Conservation (phyloP, 92 coral and sea anemone species). For the Phenganax stokvisi region DNA sequence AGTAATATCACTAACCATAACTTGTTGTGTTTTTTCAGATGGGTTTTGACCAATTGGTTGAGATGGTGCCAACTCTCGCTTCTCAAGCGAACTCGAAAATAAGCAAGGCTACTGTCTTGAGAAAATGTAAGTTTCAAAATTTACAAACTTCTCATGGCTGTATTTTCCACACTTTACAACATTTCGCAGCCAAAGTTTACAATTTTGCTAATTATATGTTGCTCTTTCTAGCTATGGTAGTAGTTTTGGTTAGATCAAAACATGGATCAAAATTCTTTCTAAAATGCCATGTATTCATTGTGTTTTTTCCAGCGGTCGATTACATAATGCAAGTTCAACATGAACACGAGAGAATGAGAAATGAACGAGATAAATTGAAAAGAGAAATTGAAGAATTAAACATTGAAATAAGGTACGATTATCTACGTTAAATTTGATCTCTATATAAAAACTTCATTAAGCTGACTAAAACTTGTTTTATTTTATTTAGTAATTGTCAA, state of each 20-base stretch:
- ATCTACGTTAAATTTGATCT: not conserved
- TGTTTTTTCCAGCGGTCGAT: slow-evolving; percentile 64
- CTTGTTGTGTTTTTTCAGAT: slow-evolving; percentile 49
- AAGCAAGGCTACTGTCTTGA: slow-evolving; percentile 91
- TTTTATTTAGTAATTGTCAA: slow-evolving; percentile 71
- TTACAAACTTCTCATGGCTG: not conserved
- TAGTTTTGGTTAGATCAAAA: too few species aligned
- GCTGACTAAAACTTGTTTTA: not conserved
- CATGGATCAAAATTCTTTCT: too few species aligned
- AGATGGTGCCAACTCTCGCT: slow-evolving; percentile 83
- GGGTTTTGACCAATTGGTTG: slow-evolving; percentile 89
- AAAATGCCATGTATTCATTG: not conserved
- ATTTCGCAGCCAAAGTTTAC: too few species aligned
- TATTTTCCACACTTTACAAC: too few species aligned
- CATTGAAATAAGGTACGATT: slow-evolving; percentile 66
- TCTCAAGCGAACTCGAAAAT: slow-evolving; percentile 76
- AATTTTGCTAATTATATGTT: too few species aligned
- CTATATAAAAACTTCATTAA: not conserved
- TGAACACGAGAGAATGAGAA: slow-evolving; percentile 61
- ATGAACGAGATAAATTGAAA: slow-evolving; percentile 67
- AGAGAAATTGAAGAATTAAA: slow-evolving; percentile 72
- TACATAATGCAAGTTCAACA: slow-evolving; percentile 79
- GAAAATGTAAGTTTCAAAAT: slow-evolving; percentile 63
- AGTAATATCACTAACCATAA: not conserved
- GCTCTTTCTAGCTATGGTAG: too few species aligned